Evolutionary conservation across 2,113 vertebrate genomes (phyloP).

Genomic region (Athene noctua): DNA sequence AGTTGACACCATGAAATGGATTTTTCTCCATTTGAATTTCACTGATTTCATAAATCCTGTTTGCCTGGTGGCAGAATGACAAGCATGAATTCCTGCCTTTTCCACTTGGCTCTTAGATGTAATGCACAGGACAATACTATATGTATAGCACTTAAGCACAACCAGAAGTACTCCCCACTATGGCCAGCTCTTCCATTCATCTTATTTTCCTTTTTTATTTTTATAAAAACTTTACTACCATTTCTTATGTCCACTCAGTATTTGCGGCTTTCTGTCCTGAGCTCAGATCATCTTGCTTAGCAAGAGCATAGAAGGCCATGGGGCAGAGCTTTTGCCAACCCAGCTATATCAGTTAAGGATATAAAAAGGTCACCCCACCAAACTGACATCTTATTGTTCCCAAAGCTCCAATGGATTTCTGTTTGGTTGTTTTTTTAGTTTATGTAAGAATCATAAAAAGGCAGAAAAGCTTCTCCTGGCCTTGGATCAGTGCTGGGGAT

Average conservation of each 20-base stretch:
- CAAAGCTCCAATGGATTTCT: background rate
- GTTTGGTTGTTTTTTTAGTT: background rate
- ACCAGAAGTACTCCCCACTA: background rate
- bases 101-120: background rate
- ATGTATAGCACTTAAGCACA: background rate
- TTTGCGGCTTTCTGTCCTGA: background rate
- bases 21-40: conserved; percentile 34
- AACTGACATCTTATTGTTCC: background rate
- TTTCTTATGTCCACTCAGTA: background rate
- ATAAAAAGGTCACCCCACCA: background rate
- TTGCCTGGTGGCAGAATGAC: background rate
- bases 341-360: background rate
- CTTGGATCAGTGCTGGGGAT: background rate
- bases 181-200: background rate
- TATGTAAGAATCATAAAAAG: background rate
- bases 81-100: background rate
- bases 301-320: accelerated
- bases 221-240: background rate
- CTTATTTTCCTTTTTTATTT: background rate
- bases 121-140: background rate
- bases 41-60: conserved; percentile 7
- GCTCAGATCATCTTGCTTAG: background rate
- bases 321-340: background rate
- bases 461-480: background rate
- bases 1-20: background rate